phyloP scores from a whole-genome alignment of 2,113 vertebrate species.

The Phylloscopus whistleri region DNA sequence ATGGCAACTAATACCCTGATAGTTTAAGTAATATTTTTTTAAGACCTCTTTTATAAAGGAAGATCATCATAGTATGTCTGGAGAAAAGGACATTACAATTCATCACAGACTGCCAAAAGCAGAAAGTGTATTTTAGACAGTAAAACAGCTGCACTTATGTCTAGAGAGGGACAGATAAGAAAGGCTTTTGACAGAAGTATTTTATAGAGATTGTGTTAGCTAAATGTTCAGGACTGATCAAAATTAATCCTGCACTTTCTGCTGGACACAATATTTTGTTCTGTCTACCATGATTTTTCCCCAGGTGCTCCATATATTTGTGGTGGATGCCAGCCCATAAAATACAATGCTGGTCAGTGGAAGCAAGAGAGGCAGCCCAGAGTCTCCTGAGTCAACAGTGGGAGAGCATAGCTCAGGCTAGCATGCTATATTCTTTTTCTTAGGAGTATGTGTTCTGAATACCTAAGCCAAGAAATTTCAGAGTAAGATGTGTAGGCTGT shows the following conservation, averaged over 20 bases:
- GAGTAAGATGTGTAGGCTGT: neutral
- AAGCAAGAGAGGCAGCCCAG: neutral
- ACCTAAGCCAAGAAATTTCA: neutral
- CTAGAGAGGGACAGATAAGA: neutral
- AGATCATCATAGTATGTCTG: neutral
- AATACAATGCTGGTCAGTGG: neutral
- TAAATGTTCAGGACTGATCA: neutral
- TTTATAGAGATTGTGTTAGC: neutral
- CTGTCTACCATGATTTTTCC: neutral
- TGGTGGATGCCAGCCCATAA: neutral
- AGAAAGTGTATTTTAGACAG: neutral
- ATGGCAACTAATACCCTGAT: neutral
- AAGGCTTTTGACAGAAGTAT: neutral
- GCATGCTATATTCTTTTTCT: neutral
- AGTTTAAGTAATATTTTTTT: neutral
- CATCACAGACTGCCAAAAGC: neutral
- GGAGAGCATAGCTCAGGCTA: neutral
- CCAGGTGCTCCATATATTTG: neutral
- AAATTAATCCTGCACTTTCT: neutral
- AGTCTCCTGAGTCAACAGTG: neutral
- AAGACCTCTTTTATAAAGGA: neutral
- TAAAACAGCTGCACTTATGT: neutral
- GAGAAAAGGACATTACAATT: neutral
- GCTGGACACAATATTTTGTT: neutral
- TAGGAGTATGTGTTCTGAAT: neutral